phyloP scores from a whole-genome alignment of 2,888 invertebrate genomes.

The Amphipoea oculea region DNA sequence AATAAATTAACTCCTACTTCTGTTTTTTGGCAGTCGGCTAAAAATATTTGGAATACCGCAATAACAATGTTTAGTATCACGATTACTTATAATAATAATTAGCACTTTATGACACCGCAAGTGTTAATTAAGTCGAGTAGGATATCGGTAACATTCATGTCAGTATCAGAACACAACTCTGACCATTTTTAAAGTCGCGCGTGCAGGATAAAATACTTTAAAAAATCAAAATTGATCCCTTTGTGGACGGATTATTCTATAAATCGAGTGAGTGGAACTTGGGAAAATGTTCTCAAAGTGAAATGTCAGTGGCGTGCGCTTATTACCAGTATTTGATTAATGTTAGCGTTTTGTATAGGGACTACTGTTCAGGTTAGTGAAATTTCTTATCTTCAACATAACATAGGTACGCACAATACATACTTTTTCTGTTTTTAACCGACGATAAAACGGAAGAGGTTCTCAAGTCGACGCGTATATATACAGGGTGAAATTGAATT shows the following conservation, averaged over 20 bases:
- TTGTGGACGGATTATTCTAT: constrained; percentile 7
- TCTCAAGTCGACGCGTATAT: too few species aligned
- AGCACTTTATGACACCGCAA: constrained; percentile 41
- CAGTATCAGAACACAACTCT: constrained; percentile 2
- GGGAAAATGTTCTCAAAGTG: constrained; percentile 36
- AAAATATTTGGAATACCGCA: constrained; percentile 22
- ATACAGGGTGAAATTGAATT: too few species aligned
- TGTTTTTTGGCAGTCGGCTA: neutral
- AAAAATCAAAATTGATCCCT: constrained; percentile 37
- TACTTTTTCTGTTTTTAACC: too few species aligned
- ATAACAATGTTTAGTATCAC: constrained; percentile 45
- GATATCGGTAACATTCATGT: constrained; percentile 20
- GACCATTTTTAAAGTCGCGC: neutral
- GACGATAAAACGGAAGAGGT: too few species aligned
- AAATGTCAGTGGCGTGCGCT: constrained; percentile 61
- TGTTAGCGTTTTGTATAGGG: constrained; percentile 44
- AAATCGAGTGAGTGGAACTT: constrained; percentile 1
- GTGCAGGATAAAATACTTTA: neutral
- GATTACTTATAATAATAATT: constrained; percentile 42
- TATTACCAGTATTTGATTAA: constrained; percentile 63
- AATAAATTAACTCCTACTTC: neutral
- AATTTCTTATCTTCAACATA: neutral
- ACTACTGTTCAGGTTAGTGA: constrained; percentile 58
- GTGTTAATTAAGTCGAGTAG: constrained; percentile 45
- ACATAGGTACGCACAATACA: too few species aligned